Evolutionary conservation across 2,888 invertebrate species (phyloP).

Genomic region (Lumbricus terrestris): DNA sequence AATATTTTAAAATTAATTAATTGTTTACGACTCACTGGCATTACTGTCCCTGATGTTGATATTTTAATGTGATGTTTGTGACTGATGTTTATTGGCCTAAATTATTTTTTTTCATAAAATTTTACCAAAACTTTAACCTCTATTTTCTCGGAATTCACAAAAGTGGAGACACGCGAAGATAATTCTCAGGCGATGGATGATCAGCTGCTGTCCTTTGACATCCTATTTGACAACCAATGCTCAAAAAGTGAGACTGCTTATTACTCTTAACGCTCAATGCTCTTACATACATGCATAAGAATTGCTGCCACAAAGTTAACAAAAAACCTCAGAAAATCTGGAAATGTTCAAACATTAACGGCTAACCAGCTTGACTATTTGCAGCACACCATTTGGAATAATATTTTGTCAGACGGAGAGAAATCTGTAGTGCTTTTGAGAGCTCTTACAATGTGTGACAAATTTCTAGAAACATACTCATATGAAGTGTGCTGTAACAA

Average conservation of each 20-base stretch:
- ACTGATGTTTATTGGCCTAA: no score
- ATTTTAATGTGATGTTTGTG: no score
- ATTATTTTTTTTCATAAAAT: no score
- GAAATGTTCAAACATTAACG: neutral
- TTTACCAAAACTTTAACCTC: no score
- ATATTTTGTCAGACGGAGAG: neutral
- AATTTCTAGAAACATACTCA: neutral
- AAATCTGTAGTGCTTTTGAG: neutral
- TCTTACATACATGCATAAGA: neutral
- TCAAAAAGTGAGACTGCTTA: neutral
- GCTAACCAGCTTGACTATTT: neutral
- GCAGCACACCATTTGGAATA: neutral
- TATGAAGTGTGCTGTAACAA: neutral
- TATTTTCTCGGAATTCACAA: no score
- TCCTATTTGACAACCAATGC: neutral
- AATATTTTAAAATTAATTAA: no score
- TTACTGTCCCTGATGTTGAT: no score
- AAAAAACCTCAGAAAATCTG: neutral
- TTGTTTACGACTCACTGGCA: no score
- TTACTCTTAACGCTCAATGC: neutral
- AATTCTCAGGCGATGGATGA: no score
- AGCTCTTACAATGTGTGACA: neutral
- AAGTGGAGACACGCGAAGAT: no score
- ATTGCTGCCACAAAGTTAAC: neutral
- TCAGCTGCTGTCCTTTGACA: neutral